Evolutionary conservation across 2,888 invertebrate species (phyloP).

Genomic region (Phyllotreta striolata): DNA sequence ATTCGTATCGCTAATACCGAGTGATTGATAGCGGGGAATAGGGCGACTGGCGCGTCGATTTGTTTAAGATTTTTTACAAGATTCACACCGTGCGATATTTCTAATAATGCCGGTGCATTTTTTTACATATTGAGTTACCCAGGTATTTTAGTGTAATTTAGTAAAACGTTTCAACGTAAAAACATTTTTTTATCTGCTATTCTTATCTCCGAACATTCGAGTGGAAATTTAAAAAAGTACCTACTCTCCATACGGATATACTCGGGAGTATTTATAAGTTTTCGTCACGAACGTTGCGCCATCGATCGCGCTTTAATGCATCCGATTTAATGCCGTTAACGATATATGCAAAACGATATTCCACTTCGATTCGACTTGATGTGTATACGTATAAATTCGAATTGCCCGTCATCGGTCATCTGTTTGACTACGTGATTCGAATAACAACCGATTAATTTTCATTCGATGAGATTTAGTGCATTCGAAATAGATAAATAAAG

Average conservation of each 20-base stretch:
- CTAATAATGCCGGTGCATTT: too few relatives aligned
- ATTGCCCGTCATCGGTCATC: conserved; percentile 44
- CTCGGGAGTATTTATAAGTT: conserved; percentile 14
- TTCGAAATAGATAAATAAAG: not conserved
- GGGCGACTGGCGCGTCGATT: not conserved
- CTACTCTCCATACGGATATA: not conserved
- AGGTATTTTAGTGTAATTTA: too few relatives aligned
- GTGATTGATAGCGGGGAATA: conserved; percentile 25
- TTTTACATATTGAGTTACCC: too few relatives aligned
- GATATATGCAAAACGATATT: conserved; percentile 36
- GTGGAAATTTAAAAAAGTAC: too few relatives aligned
- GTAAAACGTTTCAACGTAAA: too few relatives aligned
- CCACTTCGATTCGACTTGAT: conserved; percentile 30
- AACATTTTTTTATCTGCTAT: too few relatives aligned
- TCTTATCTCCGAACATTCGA: too few relatives aligned
- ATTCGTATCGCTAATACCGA: conserved; percentile 33
- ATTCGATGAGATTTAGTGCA: conserved; percentile 28
- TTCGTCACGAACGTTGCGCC: conserved; percentile 29
- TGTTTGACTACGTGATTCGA: conserved; percentile 47
- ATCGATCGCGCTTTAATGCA: conserved; percentile 35
- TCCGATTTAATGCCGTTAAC: conserved; percentile 24
- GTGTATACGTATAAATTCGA: conserved; percentile 36
- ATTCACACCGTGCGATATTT: not conserved
- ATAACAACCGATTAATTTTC: conserved; percentile 39
- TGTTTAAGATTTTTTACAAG: not conserved